Base-by-base conservation (phyloP, 2,888 invertebrate species). In the Sphaerophoria rueppellii region DNA sequence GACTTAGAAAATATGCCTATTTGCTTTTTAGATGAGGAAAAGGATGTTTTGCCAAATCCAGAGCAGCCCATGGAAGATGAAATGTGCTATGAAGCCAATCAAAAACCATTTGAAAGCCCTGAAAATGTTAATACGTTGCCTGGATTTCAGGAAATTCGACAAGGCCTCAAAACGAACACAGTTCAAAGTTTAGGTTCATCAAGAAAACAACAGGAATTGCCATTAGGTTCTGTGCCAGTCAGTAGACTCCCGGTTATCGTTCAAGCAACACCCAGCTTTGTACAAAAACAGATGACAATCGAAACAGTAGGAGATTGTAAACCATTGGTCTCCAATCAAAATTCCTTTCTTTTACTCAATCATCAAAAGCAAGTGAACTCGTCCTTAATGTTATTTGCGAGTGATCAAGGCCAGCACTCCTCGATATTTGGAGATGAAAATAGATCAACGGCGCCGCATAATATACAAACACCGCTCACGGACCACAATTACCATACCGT, bases 1-100 rank as follows among this genome's bases (percentile, higher is more conserved):
- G 65, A 65, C 37, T 6, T 65, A 14, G 50, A 65, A 6, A 65
- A 65, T 37, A 43, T 50, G 3, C 65, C 65, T 4, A 50, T 65
- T 1, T 65, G 48, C 35, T 65, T 65, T 50, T 16, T 50, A 37
- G 65, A 60, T 35, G 65, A 65, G 48, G 14, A 65, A 1, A 32
- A 37, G 3, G 12, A 37, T 6, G 0, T 37, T 6, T 12, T 65
- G 11, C n/a, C 32, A 4, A 32, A 48, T 34, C 11, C n/a, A 0
- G 34, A 34, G 6, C 34, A 48, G 6, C 6, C 61, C 0, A 32
- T n/a, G 0, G 16, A 35, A 63, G 6, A 50, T 6, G 16, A 35
- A 6, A 11, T 34, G 48, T 5, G 0, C 7, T 34, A 46, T 4
- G 16, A 14, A 35, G 11, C 48, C 34, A 14, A 14, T 0, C 48